Evolutionary conservation across 2,888 invertebrate species (phyloP).

Genomic region (Microchrysa polita): DNA sequence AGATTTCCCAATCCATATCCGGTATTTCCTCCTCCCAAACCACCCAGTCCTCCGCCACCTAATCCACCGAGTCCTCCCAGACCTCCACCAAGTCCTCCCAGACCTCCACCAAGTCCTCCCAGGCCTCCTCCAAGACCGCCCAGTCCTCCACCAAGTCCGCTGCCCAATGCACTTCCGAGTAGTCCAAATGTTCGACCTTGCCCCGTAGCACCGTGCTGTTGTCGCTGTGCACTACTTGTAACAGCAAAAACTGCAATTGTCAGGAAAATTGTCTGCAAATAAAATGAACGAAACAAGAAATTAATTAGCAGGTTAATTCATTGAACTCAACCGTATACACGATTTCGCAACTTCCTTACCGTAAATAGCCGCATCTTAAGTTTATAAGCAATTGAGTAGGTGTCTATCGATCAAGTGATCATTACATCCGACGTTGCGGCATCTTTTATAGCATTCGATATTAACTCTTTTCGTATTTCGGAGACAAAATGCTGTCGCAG

Average conservation of each 20-base stretch:
- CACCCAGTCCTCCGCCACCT: constrained; percentile 23
- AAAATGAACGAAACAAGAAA: not conserved
- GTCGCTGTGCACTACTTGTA: constrained; percentile 5
- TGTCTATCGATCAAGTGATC: constrained; percentile 22
- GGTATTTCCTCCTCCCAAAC: not conserved
- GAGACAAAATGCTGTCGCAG: not conserved
- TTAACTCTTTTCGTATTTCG: constrained; percentile 13
- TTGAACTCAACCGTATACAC: not conserved
- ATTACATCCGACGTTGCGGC: not conserved
- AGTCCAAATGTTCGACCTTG: constrained; percentile 39
- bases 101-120: constrained; percentile 5
- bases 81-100: not conserved
- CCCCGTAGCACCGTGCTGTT: not conserved
- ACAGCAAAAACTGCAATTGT: constrained; percentile 23
- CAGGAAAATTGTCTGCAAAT: constrained; percentile 3
- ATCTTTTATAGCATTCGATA: constrained; percentile 29
- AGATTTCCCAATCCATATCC: not conserved
- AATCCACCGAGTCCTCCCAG: constrained; percentile 8
- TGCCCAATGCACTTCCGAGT: constrained; percentile 16
- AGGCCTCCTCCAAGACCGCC: constrained; percentile 16
- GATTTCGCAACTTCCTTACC: constrained; percentile 6
- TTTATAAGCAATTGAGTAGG: constrained; percentile 18
- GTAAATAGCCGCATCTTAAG: constrained; percentile 17
- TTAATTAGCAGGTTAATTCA: not conserved
- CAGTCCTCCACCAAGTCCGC: constrained; percentile 7